Evolutionary conservation across 2,113 vertebrate genomes (phyloP), one percentile per base, ranked within the genome.

Genomic region (Myotis yumanensis): DNA sequence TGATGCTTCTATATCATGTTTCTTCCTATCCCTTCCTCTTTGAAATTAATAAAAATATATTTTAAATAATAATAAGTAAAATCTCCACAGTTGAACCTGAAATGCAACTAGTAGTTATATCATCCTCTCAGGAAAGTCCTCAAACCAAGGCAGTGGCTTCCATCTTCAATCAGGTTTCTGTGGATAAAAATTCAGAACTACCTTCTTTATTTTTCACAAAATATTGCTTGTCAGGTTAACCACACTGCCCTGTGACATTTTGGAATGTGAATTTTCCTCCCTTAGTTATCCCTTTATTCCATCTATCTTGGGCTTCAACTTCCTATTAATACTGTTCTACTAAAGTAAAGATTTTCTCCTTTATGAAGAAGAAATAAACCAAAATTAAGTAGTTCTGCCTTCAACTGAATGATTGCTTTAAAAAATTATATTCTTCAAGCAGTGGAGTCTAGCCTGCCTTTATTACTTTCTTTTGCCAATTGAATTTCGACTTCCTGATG

Each of bases 351-450:
- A 14, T 69, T 23, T 94, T 83, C 57, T 97, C 5, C 7, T 82
- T 37, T 79, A 51, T 79, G 25, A 94, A 95, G 62, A 72, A 79
- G 22, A 94, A 86, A 59, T 90, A 76, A 95, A 89, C n/a, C 35
- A 69, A 64, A 96, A 90, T 94, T 35, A 89, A 75, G 57, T 7
- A 73, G 23, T 88, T 86, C 17, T 86, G 23, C 43, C 9, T 97
- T 89, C 88, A 18, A 71, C 48, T 75, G 20, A 5, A 54, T 95
- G 15, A 62, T 75, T 85, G 52, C 62, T 81, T 90, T 43, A 4
- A 71, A 86, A 85, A 48, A 43, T 51, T 14, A 11, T 48, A 40
- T 84, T 89, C 37, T 62, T 86, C 7, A 57, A 80, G 48, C 4
- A 43, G 14, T n/a, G 1, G 20, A 14, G 0, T 46, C 77, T 79